Evolutionary conservation across 2,113 vertebrate species (phyloP), one percentile per base, ranked within the genome.

Genomic region (Stercorarius parasiticus): DNA sequence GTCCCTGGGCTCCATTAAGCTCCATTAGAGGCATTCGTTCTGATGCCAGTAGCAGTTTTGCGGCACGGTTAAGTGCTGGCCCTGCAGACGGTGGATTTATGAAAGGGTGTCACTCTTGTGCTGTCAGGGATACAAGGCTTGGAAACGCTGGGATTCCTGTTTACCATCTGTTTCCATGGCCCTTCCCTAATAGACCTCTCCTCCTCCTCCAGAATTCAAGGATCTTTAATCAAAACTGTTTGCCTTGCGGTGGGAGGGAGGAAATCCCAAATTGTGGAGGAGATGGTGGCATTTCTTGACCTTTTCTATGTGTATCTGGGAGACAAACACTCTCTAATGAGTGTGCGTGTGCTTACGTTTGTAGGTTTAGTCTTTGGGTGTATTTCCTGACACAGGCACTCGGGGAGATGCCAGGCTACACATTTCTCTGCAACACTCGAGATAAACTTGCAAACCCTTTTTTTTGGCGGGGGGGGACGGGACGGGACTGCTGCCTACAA

Each of bases 1-100:
- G 43, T 77, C 82, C 93, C 86, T 6, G 58, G 32, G 91, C 94
- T 77, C 87, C 89, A 92, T 95, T 88, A 96, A 86, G 72, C 79
- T 69, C 87, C 91, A 86, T 96, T 86, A 95, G 69, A 64, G 45
- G 11, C 42, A 0, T 34, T 27, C 12, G 0, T 15, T 49, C 52
- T 38, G 4, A 1, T 27, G 67, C 81, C 72, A 58, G 72, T 1
- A 79, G 77, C 61, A 15, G 62, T 56, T 84, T 6, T 26, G 62
- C 3, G 11, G 80, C 62, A 22, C 30, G 3, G 49, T 29, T 29
- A 74, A 95, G 88, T 67, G 85, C 53, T 43, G 84, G 56, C 67
- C 62, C 64, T 15, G 64, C 65, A 22, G 71, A 29, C 6, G 10
- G 67, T 9, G 58, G 62, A 1, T 65, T 53, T 49, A 4, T 9